These are phyloP conservation scores for Parnassius smintheus DNA, from an alignment of 2,888 invertebrate species.

Conservation along the genomic window DNA sequence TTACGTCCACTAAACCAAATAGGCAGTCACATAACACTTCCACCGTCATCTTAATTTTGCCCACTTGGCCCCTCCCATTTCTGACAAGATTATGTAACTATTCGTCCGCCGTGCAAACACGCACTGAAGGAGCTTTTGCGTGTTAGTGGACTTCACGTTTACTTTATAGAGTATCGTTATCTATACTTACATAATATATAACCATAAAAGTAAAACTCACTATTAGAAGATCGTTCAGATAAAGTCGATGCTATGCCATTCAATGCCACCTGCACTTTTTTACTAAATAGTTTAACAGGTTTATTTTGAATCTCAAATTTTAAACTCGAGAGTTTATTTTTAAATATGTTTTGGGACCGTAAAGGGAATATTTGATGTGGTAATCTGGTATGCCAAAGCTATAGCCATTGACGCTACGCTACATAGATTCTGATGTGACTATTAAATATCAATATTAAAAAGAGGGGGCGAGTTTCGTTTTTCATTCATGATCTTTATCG, in stretches of 20 bases:
- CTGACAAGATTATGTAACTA: no score
- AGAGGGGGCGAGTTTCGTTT: conserved; percentile 56
- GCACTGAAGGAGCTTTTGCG: no score
- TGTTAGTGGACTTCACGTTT: background rate
- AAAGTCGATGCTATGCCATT: conserved; percentile 58
- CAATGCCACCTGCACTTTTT: conserved; percentile 70
- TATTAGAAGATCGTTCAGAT: conserved; percentile 76
- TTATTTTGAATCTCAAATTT: conserved; percentile 35
- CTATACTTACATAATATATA: conserved; percentile 69
- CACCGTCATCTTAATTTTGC: no score
- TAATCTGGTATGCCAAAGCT: conserved; percentile 71
- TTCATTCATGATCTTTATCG: conserved; percentile 68
- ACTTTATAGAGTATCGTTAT: conserved; percentile 46
- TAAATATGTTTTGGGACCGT: conserved; percentile 29
- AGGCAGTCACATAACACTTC: no score
- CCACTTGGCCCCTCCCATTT: no score
- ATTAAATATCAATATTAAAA: conserved; percentile 78
- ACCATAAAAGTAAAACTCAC: conserved; percentile 76
- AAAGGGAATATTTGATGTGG: conserved; percentile 68
- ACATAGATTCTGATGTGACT: conserved; percentile 68
- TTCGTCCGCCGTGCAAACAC: no score
- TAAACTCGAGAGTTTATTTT: conserved; percentile 34
- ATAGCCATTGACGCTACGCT: conserved; percentile 62
- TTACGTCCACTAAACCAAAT: no score
- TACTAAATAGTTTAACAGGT: conserved; percentile 26